These are phyloP conservation scores for Acrocyrtus sp. DNA, from an alignment of 2,888 invertebrate species.

Conservation along the genomic window DNA sequence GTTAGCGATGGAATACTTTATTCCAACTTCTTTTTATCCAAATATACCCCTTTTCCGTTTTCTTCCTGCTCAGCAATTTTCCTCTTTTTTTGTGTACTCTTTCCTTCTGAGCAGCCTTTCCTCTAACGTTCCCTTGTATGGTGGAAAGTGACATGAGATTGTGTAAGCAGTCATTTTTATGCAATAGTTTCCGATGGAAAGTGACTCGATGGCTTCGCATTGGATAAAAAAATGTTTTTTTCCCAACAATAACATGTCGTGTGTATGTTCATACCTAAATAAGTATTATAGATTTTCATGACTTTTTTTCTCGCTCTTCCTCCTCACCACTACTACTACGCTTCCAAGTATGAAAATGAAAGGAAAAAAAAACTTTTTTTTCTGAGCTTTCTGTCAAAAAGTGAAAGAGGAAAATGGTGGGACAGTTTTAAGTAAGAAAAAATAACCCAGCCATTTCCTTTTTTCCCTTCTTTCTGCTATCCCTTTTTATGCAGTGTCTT, in stretches of 20 bases:
- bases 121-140: too few relatives aligned
- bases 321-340: too few relatives aligned
- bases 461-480: constrained; percentile 11
- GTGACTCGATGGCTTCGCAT: too few relatives aligned
- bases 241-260: too few relatives aligned
- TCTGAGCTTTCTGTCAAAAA: constrained; percentile 39
- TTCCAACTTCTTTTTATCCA: constrained; percentile 24
- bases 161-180: constrained; percentile 21
- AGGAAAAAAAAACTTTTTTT: too few relatives aligned
- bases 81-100: background rate
- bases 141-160: constrained; percentile 29
- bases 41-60: constrained; percentile 14
- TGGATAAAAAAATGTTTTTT: too few relatives aligned
- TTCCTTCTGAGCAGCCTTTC: constrained; percentile 3
- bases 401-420: constrained; percentile 36
- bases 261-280: too few relatives aligned
- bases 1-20: constrained; percentile 37
- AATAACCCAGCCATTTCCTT: constrained; percentile 47
- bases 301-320: too few relatives aligned
- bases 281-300: too few relatives aligned
- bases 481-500: constrained; percentile 8
- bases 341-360: too few relatives aligned
- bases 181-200: too few relatives aligned
- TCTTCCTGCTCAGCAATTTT: background rate
- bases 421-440: constrained; percentile 49